A percentile compares a stretch with the other conserved stretches of the same genome.
Conservation (phyloP, 2,797 vertebrate species). For the Leucoraja ocellata region DNA sequence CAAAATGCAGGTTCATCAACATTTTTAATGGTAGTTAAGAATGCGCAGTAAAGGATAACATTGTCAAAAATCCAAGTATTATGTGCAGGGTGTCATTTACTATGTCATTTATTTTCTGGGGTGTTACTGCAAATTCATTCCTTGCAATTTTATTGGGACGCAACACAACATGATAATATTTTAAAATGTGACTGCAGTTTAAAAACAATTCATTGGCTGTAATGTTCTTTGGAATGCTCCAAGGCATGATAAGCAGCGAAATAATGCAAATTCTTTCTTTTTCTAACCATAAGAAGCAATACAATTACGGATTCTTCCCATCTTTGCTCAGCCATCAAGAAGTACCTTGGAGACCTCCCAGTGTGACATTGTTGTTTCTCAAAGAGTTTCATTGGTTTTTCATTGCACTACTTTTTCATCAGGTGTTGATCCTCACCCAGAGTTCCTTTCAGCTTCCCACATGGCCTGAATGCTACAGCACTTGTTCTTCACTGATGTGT, state of each 20-base stretch:
- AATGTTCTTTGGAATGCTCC: neutral
- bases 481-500: neutral
- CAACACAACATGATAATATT: neutral
- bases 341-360: neutral
- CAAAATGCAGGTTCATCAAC: no score
- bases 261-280: neutral
- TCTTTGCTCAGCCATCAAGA: neutral
- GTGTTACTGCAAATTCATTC: neutral
- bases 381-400: neutral
- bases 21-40: no score
- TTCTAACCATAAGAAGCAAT: neutral
- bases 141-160: neutral
- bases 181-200: slow-evolving; percentile 2
- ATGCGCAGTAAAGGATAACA: no score
- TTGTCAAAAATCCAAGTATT: no score
- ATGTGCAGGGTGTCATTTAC: no score
- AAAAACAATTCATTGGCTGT: neutral
- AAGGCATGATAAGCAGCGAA: neutral
- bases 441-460: no score
- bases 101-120: neutral
- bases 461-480: neutral
- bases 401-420: neutral
- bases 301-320: neutral
- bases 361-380: neutral
- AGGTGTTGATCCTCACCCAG: neutral